A percentile compares a stretch with the other conserved stretches of the same genome.
Evolutionary conservation across 35 echinoderm and acorn worm species (phyloP).

Genomic region (Acanthaster planci): DNA sequence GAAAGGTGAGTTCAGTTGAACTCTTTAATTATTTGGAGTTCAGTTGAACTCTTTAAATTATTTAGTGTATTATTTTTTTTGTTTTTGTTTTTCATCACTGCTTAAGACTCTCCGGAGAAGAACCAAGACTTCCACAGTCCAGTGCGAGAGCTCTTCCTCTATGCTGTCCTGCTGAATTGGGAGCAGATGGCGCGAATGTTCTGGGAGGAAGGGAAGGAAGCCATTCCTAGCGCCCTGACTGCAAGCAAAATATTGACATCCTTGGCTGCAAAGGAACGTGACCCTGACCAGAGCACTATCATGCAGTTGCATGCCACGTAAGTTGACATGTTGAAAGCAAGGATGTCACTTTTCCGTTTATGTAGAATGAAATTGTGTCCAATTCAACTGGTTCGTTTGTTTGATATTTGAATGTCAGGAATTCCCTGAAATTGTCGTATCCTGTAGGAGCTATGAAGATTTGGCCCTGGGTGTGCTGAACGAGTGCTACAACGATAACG

Average conservation of each 20-base stretch:
- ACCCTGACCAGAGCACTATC: not conserved
- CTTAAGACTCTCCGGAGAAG: not conserved
- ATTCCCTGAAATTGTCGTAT: not conserved
- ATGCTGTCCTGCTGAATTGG: conserved; percentile 71
- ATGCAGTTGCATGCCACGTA: conserved; percentile 9
- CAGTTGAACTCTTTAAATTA: too few relatives aligned
- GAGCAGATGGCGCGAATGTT: conserved; percentile 82
- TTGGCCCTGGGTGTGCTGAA: conserved; percentile 78
- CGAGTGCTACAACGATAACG: conserved; percentile 86
- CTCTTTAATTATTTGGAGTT: too few relatives aligned
- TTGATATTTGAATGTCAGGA: not conserved
- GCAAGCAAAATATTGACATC: conserved; percentile 82
- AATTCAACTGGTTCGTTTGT: not conserved
- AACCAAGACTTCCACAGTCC: conserved; percentile 59
- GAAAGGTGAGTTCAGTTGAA: too few relatives aligned
- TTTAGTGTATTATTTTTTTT: too few relatives aligned
- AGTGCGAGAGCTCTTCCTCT: conserved; percentile 86
- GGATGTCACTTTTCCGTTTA: too few relatives aligned
- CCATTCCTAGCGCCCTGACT: conserved; percentile 74
- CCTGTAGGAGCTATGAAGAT: conserved; percentile 74
- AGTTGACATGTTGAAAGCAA: too few relatives aligned
- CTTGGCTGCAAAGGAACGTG: conserved; percentile 66
- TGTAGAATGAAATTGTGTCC: not conserved
- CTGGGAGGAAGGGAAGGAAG: conserved; percentile 90
- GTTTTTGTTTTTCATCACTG: too few relatives aligned